Conservation (phyloP, 1,140 invertebrate genomes). For the Bemisia tabaci region DNA sequence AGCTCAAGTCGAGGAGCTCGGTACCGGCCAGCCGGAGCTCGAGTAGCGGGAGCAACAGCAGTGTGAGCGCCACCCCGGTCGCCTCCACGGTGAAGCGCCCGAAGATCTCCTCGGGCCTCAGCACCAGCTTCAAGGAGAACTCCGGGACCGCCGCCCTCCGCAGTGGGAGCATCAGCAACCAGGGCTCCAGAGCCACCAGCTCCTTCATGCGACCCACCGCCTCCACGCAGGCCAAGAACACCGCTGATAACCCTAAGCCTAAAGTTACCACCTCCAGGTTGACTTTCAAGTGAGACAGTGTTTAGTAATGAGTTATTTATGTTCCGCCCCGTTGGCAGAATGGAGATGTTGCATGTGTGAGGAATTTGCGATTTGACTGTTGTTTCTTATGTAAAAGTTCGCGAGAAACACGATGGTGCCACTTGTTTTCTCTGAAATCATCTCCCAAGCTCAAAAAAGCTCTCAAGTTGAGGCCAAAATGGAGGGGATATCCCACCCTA, state of each 20-base stretch:
- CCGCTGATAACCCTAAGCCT: constrained; percentile 20
- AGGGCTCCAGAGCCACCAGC: background rate
- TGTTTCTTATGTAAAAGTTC: too few relatives aligned
- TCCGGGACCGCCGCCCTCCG: constrained; percentile 42
- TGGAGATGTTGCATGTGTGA: too few relatives aligned
- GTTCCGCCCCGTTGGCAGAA: too few relatives aligned
- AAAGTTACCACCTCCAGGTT: background rate
- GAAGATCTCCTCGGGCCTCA: constrained; percentile 21
- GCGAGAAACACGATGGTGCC: too few relatives aligned
- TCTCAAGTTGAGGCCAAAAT: too few relatives aligned
- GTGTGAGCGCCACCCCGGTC: constrained; percentile 22
- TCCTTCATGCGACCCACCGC: constrained; percentile 49
- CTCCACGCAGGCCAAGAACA: constrained; percentile 42
- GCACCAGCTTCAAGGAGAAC: constrained; percentile 30
- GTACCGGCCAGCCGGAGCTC: constrained; percentile 29
- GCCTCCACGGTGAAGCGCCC: constrained; percentile 17
- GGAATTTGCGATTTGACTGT: too few relatives aligned
- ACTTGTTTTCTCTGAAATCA: too few relatives aligned
- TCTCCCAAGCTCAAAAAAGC: too few relatives aligned
- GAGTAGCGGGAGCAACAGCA: constrained; percentile 29
- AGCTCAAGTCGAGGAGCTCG: constrained; percentile 50
- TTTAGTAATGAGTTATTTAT: too few relatives aligned
- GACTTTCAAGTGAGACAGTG: background rate
- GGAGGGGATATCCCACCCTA: too few relatives aligned
- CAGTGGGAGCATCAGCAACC: constrained; percentile 26